phyloP scores from a whole-genome alignment of 2,113 vertebrate species.

The Chaetura pelagica region DNA sequence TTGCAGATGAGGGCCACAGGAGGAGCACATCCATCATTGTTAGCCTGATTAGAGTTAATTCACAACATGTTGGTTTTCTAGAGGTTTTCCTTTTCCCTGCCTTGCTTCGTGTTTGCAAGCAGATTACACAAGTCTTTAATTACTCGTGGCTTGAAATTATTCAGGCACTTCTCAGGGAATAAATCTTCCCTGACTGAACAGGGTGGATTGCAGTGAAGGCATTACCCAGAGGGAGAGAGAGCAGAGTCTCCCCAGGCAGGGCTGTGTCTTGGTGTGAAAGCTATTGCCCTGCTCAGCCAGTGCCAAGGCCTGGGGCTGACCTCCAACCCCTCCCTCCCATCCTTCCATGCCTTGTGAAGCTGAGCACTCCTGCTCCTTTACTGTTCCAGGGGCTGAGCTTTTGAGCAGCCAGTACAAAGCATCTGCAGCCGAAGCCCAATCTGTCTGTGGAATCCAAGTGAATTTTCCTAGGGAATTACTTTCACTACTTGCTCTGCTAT shows the following conservation, averaged over 20 bases:
- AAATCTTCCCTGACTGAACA: not conserved
- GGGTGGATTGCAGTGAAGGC: not conserved
- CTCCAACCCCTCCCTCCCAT: not conserved
- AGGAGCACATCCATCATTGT: conserved; percentile 47
- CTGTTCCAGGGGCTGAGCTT: not conserved
- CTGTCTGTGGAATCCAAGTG: not conserved
- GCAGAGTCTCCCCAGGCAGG: fast-evolving
- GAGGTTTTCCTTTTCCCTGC: conserved; percentile 14
- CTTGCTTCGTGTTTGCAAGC: conserved; percentile 31
- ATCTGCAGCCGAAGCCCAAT: not conserved
- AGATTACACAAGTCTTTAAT: conserved; percentile 39
- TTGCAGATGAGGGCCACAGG: conserved; percentile 29
- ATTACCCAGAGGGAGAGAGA: not conserved
- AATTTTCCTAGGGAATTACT: conserved; percentile 61
- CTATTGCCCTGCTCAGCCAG: not conserved
- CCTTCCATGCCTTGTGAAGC: not conserved
- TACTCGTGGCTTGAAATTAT: conserved; percentile 59
- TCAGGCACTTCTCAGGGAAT: conserved; percentile 39
- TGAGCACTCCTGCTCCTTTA: not conserved
- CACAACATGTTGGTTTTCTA: not conserved
- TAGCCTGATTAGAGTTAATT: conserved; percentile 44
- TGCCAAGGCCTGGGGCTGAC: conserved; percentile 30
- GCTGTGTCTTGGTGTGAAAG: not conserved
- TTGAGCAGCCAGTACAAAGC: not conserved
- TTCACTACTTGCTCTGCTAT: conserved; percentile 26